Percentiles rank a stretch among this genome's conserved stretches.
Conservation (phyloP, 2,888 invertebrate species). For the Pristionchus mayeri region DNA sequence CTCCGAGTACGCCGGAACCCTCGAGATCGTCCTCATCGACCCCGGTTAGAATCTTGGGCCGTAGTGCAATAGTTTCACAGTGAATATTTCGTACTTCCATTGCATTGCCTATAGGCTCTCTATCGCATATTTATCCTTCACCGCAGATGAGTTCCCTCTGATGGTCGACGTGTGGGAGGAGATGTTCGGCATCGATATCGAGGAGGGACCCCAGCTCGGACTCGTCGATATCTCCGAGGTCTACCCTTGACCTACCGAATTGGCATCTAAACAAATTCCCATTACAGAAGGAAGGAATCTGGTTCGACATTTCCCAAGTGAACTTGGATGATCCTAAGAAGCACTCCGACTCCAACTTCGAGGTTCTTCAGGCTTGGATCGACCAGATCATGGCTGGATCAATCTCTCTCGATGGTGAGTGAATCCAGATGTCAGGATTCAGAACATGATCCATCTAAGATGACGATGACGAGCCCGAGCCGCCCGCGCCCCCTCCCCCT, state of each 20-base stretch:
- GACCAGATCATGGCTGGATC: conserved; percentile 76
- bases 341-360: conserved; percentile 75
- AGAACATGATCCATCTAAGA: not conserved
- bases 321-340: conserved; percentile 76
- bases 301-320: conserved; percentile 76
- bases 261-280: not conserved
- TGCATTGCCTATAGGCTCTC: no score
- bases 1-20: conserved; percentile 75
- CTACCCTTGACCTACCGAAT: not conserved
- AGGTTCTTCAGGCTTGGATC: conserved; percentile 76
- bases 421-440: no score
- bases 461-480: conserved; percentile 60
- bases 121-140: not conserved
- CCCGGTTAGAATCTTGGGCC: conserved; percentile 63
- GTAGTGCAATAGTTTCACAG: no score
- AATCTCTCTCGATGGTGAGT: conserved; percentile 72
- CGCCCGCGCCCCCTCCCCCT: conserved; percentile 65
- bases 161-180: conserved; percentile 77
- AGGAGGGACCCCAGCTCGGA: conserved; percentile 76
- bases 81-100: no score
- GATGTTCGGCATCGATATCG: conserved; percentile 77
- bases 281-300: conserved; percentile 75
- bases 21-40: conserved; percentile 76
- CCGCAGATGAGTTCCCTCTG: conserved; percentile 76
- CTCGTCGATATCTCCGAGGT: conserved; percentile 76